Conservation (phyloP, 2,113 vertebrate genomes). For the Clarias macrocephalus region DNA sequence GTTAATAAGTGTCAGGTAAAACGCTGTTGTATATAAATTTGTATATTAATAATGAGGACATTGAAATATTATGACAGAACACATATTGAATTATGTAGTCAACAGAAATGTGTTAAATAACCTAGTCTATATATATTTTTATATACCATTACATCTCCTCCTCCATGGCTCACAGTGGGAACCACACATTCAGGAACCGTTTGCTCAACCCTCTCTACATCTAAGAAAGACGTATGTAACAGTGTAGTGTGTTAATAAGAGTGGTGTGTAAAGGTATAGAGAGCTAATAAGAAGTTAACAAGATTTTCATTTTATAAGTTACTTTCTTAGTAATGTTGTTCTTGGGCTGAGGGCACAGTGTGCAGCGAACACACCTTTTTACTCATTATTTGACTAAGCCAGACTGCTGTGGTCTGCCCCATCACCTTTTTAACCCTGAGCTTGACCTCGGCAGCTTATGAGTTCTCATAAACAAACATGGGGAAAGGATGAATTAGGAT, state of each 20-base stretch:
- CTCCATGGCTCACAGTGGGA: too few relatives aligned
- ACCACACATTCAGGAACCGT: too few relatives aligned
- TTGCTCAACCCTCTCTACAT: too few relatives aligned
- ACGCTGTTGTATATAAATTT: too few relatives aligned
- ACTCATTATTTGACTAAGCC: background rate
- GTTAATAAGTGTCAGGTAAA: background rate
- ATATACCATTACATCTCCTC: too few relatives aligned
- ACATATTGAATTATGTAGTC: too few relatives aligned
- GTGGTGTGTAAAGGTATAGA: background rate
- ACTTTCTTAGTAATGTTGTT: background rate
- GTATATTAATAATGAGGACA: too few relatives aligned
- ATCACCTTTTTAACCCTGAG: background rate
- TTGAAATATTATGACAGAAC: too few relatives aligned
- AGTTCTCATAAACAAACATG: constrained; percentile 4
- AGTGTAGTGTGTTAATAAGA: background rate
- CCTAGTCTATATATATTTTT: too few relatives aligned
- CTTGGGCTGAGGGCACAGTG: background rate
- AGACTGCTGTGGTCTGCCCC: background rate
- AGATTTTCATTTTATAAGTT: background rate
- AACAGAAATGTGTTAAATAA: too few relatives aligned
- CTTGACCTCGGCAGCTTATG: background rate
- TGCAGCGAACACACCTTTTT: background rate
- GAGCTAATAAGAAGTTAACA: background rate
- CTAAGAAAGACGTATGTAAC: background rate
- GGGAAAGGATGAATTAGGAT: background rate